Evolutionary conservation across 1,140 invertebrate species (phyloP).

Genomic region (Ceratina australensis): DNA sequence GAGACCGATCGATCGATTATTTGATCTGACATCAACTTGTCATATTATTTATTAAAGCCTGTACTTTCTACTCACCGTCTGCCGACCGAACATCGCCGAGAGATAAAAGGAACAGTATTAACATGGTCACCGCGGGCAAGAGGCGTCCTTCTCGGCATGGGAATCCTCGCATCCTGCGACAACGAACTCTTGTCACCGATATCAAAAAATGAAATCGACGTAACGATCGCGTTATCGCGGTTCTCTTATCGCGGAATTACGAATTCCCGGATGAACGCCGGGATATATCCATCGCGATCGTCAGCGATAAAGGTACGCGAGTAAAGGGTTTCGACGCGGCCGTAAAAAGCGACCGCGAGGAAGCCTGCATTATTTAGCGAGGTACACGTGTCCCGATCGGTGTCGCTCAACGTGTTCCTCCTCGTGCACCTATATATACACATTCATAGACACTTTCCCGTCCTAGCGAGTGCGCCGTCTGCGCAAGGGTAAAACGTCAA

Average conservation of each 20-base stretch:
- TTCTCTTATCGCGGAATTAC: neutral
- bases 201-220: too few species aligned
- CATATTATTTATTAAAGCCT: too few species aligned
- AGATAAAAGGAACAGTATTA: conserved; percentile 65
- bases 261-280: neutral
- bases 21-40: too few species aligned
- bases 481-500: neutral
- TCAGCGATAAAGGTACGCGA: too few species aligned
- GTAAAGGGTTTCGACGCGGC: conserved; percentile 3
- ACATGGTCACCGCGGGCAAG: conserved; percentile 63
- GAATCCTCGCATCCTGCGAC: conserved; percentile 75
- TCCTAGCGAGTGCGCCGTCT: conserved; percentile 24
- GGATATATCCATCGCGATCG: neutral
- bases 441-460: neutral
- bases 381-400: conserved; percentile 71
- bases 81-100: conserved; percentile 67
- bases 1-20: too few species aligned
- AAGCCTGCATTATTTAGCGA: conserved; percentile 76
- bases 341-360: conserved; percentile 15
- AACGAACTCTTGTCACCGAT: neutral
- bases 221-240: neutral
- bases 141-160: conserved; percentile 69
- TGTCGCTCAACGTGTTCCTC: conserved; percentile 44
- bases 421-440: neutral
- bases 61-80: conserved; percentile 79